Base-by-base conservation (phyloP, 2,113 vertebrate genomes). In the Coregonus clupeaformis region DNA sequence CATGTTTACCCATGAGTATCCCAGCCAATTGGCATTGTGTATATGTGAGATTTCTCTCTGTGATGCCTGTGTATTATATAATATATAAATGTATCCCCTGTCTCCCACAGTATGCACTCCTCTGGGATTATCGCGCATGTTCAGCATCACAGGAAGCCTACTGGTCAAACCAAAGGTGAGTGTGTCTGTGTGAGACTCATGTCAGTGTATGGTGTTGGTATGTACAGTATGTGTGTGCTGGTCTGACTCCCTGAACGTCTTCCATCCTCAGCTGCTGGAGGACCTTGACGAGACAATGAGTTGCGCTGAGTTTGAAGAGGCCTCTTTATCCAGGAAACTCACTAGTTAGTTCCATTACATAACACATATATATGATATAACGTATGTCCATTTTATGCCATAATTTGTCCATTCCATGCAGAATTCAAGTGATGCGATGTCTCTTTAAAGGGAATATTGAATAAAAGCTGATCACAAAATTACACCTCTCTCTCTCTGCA, bases 91-190 rank as follows among this genome's bases (percentile, higher is more conserved):
- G 30, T n/a, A 32, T 18, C 20, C 25, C 71, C 18, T 69, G 52
- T 69, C 63, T 2, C 6, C 27, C 52, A 2, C 91, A 97, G 95
- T 96, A 76, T 96, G 93, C 84, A 96, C 95, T 5, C 95, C 95
- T 0, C 91, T 96, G 0, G 95, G 95, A 67, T 91, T 96, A 25
- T 95, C 93, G 24, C 94, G 87, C 24, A 96, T 96, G 93, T 97
- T 97, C 87, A 94, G 93, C 0, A 88, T 97, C 84, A 97, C 94
- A 0, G 95, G 95, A 78, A 93, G 93, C 77, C 89, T 96, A 74
- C 88, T 97, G 82, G 95, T 96, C 77, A 97, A 97, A 77, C 95
- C 95, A 29, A 87, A 92, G 93, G 95, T 97, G 89, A 85, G 93
- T 80, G 25, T 70, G 22, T 52, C 32, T 13, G 42, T 27, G 9